Evolutionary conservation across 2,888 invertebrate genomes (phyloP), one percentile per base, ranked within the genome.

Genomic region (Habrosyne pyritoides): DNA sequence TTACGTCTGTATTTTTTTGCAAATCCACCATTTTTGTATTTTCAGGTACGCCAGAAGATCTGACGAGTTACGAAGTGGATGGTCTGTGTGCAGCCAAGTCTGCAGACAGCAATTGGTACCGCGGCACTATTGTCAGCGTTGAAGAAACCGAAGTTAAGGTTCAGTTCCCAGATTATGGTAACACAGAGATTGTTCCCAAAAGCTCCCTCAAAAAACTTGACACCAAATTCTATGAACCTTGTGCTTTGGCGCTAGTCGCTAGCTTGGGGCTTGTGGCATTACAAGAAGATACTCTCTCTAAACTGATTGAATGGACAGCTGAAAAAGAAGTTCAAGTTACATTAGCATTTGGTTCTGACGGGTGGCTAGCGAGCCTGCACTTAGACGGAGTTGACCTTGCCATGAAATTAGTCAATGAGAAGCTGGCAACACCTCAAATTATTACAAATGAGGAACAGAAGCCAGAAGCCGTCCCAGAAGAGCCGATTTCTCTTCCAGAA

Each of bases 91-190:
- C 94, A 0, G 95, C 94, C 0, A 93, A 93, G 52, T 94, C 94
- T 2, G 72, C 71, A 0, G 96, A 96, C 77, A 93, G 92, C 2
- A 95, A 95, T 77, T 96, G 96, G 96, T 96, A 96, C 75, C 93
- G 96, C 49, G 95, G 94, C 2, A 93, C 90, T 59, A 91, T 96
- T 21, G 36, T 90, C 10, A 83, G 82, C 51, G 70, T 82, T 4
- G 86, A 88, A 12, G 93, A 93, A 14, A 80, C 82, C 0, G 86
- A 84, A 18, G 91, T 89, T 21, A 88, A 82, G 22, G 93, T 95
- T 0, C 92, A 93, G 54, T 96, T 93, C 74, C 77, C 95, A 0
- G 97, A 97, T 79, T 96, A 96, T 61, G 97, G 96, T 42, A 95
- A 96, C 75, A 81, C 86, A 0, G 96, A 96, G 81, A 82, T 85